phyloP scores from a whole-genome alignment of 2,797 vertebrate species.

The Mormyrops attenuatus region DNA sequence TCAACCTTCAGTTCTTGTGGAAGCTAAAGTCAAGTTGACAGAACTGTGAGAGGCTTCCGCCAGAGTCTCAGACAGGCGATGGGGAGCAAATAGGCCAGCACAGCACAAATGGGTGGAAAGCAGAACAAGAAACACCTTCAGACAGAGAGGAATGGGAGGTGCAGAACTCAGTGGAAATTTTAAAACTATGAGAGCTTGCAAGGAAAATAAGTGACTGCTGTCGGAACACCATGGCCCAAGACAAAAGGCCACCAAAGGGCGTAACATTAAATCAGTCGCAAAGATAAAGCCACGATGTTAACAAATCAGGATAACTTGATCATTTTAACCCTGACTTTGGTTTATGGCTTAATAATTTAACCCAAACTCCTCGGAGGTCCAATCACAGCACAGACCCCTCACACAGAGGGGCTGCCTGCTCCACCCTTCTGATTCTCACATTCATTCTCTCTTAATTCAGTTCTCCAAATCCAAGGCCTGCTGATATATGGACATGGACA shows the following conservation, averaged over 20 bases:
- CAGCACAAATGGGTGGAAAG: not conserved
- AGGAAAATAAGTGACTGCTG: not conserved
- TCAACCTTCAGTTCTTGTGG: not conserved
- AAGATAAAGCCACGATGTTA: not conserved
- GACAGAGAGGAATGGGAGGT: not conserved
- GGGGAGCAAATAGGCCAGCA: not conserved
- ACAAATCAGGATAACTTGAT: not conserved
- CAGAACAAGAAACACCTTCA: not conserved
- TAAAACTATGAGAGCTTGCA: not conserved
- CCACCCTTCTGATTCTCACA: not conserved
- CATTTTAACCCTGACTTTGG: not conserved
- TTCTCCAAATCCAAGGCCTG: not conserved
- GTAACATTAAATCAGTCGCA: not conserved
- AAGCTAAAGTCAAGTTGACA: not conserved
- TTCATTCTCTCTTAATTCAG: not conserved
- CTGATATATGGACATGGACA: not conserved
- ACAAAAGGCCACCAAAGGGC: not conserved
- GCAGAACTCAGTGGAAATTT: not conserved
- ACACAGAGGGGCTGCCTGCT: not conserved
- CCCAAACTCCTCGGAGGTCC: not conserved
- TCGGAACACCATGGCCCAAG: not conserved
- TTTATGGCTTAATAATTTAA: not conserved
- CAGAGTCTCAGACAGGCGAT: not conserved
- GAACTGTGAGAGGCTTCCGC: not conserved
- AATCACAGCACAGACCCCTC: not conserved